A percentile compares a stretch with the other conserved stretches of the same genome.
Evolutionary conservation across 2,113 vertebrate genomes (phyloP).

Genomic region (Oncorhynchus keta): DNA sequence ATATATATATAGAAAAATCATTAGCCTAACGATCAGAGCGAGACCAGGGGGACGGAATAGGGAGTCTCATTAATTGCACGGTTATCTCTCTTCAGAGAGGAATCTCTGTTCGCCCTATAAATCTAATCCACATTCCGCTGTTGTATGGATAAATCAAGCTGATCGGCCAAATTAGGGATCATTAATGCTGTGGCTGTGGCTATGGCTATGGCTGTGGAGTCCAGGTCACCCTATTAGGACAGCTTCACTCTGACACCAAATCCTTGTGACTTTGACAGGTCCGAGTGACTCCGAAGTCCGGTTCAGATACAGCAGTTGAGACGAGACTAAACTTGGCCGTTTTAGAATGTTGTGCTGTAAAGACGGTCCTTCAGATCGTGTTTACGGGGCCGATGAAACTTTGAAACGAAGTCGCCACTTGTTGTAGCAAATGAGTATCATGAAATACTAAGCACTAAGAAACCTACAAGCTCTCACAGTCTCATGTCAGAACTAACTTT

Average conservation of each 20-base stretch:
- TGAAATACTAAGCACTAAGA: no score
- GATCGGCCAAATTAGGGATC: not conserved
- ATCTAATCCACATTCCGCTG: not conserved
- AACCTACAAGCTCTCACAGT: no score
- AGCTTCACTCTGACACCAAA: not conserved
- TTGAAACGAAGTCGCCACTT: no score
- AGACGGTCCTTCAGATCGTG: no score
- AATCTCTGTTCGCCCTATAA: not conserved
- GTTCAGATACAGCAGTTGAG: no score
- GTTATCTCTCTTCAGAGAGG: constrained; percentile 1
- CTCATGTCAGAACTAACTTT: no score
- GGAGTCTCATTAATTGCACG: not conserved
- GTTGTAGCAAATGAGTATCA: no score
- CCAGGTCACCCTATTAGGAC: not conserved
- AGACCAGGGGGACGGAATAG: not conserved
- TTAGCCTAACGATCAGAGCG: constrained; percentile 1
- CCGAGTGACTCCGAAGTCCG: no score
- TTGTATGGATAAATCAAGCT: not conserved
- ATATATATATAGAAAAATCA: not conserved
- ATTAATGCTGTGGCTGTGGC: constrained; percentile 6
- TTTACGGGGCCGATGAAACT: no score
- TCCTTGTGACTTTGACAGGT: not conserved
- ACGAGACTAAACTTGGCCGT: no score
- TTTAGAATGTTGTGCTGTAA: no score
- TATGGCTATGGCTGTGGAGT: not conserved